These are phyloP conservation scores for Melopsittacus undulatus DNA, from an alignment of 2,797 vertebrate species.

Conservation along the genomic window DNA sequence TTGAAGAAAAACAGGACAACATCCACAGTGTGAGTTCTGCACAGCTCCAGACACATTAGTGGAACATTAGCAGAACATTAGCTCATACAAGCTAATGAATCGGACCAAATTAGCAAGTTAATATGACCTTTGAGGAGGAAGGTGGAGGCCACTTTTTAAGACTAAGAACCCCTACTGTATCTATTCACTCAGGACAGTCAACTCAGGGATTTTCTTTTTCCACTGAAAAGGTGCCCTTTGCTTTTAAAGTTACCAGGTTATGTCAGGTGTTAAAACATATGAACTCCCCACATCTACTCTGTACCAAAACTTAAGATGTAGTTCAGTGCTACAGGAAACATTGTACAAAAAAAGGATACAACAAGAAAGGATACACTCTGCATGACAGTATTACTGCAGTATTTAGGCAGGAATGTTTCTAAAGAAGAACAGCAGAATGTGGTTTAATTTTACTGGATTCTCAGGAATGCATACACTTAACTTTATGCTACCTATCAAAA, in stretches of 20 bases:
- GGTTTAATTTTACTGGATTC: slow-evolving; percentile 75
- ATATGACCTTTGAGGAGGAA: not conserved
- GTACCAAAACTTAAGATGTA: not conserved
- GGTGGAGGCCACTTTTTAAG: not conserved
- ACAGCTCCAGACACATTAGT: not conserved
- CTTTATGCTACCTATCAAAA: slow-evolving; percentile 54
- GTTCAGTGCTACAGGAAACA: slow-evolving; percentile 58
- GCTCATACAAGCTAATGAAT: not conserved
- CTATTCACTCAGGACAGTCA: slow-evolving; percentile 24
- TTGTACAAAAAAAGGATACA: slow-evolving; percentile 82
- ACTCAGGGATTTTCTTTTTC: not conserved
- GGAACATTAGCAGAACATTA: not conserved
- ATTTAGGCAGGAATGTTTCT: slow-evolving; percentile 84
- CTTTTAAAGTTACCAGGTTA: slow-evolving; percentile 5
- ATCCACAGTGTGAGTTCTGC: not conserved
- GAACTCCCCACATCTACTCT: slow-evolving; percentile 54
- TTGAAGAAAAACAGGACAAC: not conserved
- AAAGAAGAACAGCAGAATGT: slow-evolving; percentile 83
- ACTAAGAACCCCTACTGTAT: not conserved
- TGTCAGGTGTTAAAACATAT: slow-evolving; percentile 1
- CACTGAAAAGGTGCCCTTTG: not conserved
- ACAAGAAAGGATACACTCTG: slow-evolving; percentile 86
- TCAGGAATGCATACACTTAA: slow-evolving; percentile 61
- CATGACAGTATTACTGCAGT: slow-evolving; percentile 82
- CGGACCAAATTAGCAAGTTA: not conserved